A percentile compares a stretch with the other conserved stretches of the same genome.
Evolutionary conservation across 1,140 invertebrate genomes (phyloP).

Genomic region (Lepidurus couesii): DNA sequence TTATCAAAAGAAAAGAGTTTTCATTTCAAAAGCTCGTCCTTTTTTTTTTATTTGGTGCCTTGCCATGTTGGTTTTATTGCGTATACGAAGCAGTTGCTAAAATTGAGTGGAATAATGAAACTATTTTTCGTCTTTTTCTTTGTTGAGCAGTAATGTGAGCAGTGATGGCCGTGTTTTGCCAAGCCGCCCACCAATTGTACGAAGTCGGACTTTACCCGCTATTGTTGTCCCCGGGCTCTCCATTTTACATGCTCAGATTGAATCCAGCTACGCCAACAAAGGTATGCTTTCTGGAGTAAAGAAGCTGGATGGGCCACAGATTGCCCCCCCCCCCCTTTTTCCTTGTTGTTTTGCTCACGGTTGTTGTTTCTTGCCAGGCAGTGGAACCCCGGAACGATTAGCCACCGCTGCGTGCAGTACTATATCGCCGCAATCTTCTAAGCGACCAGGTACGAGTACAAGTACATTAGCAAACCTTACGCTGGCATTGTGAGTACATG

Average conservation of each 20-base stretch:
- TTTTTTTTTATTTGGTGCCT: no score
- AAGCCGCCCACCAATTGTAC: constrained; percentile 61
- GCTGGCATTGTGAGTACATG: background rate
- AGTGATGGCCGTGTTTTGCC: constrained; percentile 30
- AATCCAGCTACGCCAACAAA: constrained; percentile 19
- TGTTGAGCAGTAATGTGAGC: constrained; percentile 31
- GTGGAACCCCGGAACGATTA: background rate
- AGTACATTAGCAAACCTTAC: background rate
- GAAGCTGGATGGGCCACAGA: background rate
- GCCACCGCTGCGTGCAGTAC: background rate
- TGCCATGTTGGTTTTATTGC: no score
- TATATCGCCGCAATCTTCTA: background rate
- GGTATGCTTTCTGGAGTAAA: background rate
- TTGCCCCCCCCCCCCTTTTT: background rate
- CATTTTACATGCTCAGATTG: constrained; percentile 66
- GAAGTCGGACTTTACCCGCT: constrained; percentile 76
- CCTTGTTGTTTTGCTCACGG: background rate
- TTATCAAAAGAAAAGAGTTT: no score
- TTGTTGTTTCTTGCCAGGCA: constrained; percentile 6
- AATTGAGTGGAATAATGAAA: background rate
- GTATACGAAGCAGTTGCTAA: background rate
- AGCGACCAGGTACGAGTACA: background rate
- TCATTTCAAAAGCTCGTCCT: no score
- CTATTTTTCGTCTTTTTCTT: background rate
- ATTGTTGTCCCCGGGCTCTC: constrained; percentile 81